phyloP scores from a whole-genome alignment of 2,113 vertebrate species.

The Galeopterus variegatus region DNA sequence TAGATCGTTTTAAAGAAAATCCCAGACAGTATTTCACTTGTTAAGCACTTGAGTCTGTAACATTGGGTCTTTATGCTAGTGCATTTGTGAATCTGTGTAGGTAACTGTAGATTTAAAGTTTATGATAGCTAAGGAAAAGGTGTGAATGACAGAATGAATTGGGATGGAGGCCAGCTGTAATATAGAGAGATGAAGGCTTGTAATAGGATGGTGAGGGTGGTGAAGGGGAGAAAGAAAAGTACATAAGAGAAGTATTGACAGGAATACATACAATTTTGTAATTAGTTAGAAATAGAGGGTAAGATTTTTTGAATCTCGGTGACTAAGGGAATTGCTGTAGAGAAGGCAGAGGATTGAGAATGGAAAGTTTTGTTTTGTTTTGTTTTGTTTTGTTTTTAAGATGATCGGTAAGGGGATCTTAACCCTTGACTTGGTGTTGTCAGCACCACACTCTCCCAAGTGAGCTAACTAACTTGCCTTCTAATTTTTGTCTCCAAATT shows the following conservation, averaged over 20 bases:
- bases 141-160: not conserved
- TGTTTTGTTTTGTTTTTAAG: no score
- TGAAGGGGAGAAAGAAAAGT: not conserved
- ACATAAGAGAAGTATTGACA: not conserved
- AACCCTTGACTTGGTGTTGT: no score
- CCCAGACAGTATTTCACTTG: not conserved
- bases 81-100: not conserved
- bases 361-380: not conserved
- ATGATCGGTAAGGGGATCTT: no score
- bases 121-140: not conserved
- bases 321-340: not conserved
- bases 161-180: not conserved
- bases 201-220: not conserved
- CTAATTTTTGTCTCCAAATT: not conserved
- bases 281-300: not conserved
- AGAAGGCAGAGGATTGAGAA: not conserved
- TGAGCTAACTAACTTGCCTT: not conserved
- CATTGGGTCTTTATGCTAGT: not conserved
- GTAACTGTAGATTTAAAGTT: constrained; percentile 19
- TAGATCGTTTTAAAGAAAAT: constrained; percentile 1
- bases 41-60: not conserved
- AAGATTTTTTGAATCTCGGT: not conserved
- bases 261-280: constrained; percentile 16
- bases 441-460: no score
- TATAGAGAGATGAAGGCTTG: not conserved